These are phyloP conservation scores for Coptodon rendalli DNA, from an alignment of 2,113 vertebrate genomes.

Conservation along the genomic window DNA sequence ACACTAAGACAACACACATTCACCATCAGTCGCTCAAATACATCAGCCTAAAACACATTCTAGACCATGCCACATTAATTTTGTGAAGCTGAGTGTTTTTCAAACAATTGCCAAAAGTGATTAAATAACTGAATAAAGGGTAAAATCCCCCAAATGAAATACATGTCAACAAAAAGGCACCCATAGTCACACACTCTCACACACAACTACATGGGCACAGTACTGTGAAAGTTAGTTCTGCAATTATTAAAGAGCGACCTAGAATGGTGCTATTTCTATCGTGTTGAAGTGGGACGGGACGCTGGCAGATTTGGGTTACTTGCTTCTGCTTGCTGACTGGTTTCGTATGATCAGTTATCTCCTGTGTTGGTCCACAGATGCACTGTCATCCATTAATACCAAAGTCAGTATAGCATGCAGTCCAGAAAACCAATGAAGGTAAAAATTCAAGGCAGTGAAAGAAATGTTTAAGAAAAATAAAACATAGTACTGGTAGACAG, in stretches of 20 bases:
- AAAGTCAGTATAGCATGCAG: not conserved
- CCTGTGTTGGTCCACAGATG: not conserved
- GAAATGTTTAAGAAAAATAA: not conserved
- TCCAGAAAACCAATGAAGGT: not conserved
- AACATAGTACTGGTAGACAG: not conserved
- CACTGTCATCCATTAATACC: not conserved
- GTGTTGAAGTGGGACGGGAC: constrained; percentile 9
- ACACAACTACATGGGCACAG: not conserved
- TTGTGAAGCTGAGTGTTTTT: not conserved
- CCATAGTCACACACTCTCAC: not conserved
- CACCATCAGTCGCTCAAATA: not conserved
- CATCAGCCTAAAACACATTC: not conserved
- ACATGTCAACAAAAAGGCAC: not conserved
- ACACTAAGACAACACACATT: not conserved
- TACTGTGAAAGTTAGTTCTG: constrained; percentile 4
- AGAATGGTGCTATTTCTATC: constrained; percentile 56
- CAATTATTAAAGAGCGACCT: constrained; percentile 48
- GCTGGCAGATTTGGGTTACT: constrained; percentile 51
- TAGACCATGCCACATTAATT: not conserved
- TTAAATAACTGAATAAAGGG: not conserved
- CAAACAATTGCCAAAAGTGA: not conserved
- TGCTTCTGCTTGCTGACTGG: constrained; percentile 1
- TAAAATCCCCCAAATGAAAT: not conserved
- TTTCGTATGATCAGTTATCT: not conserved
- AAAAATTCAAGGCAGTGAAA: not conserved